phyloP scores from a whole-genome alignment of 1,140 invertebrate genomes.

The Aphidius ervi region DNA sequence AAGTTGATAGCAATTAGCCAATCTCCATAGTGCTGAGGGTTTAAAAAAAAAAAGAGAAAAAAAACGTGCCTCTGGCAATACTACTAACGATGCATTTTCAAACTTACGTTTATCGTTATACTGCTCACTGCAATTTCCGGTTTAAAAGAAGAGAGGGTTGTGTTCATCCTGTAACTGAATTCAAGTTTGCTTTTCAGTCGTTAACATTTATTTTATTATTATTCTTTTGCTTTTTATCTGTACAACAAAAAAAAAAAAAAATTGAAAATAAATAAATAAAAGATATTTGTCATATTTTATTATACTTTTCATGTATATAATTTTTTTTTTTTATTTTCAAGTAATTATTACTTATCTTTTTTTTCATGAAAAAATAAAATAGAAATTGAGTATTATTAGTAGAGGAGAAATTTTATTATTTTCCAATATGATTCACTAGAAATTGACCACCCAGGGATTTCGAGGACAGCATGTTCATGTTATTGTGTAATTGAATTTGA shows the following conservation, averaged over 20 bases:
- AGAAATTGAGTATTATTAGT: too few species aligned
- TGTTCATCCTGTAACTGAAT: too few species aligned
- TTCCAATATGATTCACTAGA: too few species aligned
- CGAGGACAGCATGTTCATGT: too few species aligned
- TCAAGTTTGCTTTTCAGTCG: background rate
- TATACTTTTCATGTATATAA: background rate
- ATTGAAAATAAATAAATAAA: background rate
- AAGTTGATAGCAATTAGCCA: constrained; percentile 37
- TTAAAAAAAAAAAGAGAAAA: background rate
- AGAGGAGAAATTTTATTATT: too few species aligned
- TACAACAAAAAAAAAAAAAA: background rate
- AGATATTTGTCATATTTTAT: background rate
- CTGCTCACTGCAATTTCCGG: constrained; percentile 36
- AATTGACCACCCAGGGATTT: too few species aligned
- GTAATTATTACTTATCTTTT: constrained; percentile 4
- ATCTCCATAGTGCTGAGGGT: constrained; percentile 19
- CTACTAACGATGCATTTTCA: constrained; percentile 43
- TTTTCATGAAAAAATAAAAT: too few species aligned
- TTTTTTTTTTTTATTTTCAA: background rate
- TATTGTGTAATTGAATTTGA: too few species aligned
- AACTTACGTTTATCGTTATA: constrained; percentile 45
- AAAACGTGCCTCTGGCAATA: constrained; percentile 30
- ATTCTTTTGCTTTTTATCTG: too few species aligned
- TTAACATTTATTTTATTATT: constrained; percentile 9
- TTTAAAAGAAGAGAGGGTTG: constrained; percentile 11